Percentiles rank a stretch among this genome's conserved stretches.
Conservation (phyloP, 2,113 vertebrate genomes). For the Alexandromys fortis region DNA sequence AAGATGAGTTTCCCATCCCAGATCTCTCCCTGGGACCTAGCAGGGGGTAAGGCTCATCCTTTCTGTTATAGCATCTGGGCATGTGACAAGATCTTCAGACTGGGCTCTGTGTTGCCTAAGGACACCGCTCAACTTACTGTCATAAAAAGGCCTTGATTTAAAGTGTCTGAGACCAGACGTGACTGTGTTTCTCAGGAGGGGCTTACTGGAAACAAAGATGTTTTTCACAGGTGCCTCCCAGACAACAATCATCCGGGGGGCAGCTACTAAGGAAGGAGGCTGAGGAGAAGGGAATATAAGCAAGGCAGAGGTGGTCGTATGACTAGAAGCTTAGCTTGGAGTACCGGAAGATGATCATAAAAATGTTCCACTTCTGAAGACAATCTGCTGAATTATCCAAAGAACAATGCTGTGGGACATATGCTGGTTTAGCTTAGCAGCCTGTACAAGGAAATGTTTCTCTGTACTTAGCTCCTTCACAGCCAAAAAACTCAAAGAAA, state of each 20-base stretch:
- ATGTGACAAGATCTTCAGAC: neutral
- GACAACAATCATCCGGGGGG: neutral
- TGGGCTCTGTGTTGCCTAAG: neutral
- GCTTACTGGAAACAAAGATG: neutral
- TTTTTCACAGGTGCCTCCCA: neutral
- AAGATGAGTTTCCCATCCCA: neutral
- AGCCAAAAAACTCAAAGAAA: no score
- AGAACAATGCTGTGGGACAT: no score
- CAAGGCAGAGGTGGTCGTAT: neutral
- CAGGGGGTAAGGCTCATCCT: neutral
- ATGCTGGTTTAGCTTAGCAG: no score
- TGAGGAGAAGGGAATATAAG: no score
- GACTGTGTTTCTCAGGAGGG: neutral
- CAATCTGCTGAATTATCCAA: neutral
- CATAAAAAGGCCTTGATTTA: neutral
- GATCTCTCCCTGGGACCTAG: neutral
- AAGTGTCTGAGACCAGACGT: neutral
- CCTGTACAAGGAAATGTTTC: no score
- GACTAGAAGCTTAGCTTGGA: neutral
- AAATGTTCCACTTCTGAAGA: neutral
- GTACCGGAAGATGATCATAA: neutral
- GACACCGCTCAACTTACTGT: neutral
- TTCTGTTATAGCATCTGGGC: neutral
- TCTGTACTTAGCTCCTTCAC: no score
- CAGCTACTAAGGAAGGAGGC: neutral